Percentiles rank a stretch among this genome's conserved stretches.
Evolutionary conservation across 2,888 invertebrate species (phyloP).

Genomic region (Phrixothrix hirtus): DNA sequence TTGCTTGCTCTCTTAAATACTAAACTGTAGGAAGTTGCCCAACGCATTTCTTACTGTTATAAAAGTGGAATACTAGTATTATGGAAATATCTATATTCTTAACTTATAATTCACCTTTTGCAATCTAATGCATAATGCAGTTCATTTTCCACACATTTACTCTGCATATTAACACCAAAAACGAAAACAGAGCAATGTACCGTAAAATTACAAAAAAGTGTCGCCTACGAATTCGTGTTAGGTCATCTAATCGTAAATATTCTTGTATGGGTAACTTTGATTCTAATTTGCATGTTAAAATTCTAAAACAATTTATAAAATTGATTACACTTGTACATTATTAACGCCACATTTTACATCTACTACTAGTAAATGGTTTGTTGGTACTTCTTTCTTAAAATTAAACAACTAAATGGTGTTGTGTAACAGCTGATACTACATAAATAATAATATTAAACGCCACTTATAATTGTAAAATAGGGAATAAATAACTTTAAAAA

Average conservation of each 20-base stretch:
- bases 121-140: not conserved
- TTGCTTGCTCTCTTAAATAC: conserved; percentile 10
- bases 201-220: not conserved
- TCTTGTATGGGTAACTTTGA: too few relatives aligned
- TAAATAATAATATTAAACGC: too few relatives aligned
- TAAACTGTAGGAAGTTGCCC: conserved; percentile 13
- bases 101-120: not conserved
- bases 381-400: too few relatives aligned
- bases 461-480: too few relatives aligned
- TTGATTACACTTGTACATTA: too few relatives aligned
- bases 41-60: conserved; percentile 7
- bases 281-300: too few relatives aligned
- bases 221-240: not conserved
- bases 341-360: too few relatives aligned
- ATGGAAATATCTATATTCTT: not conserved
- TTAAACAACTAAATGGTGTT: too few relatives aligned
- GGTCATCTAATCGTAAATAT: not conserved
- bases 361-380: too few relatives aligned
- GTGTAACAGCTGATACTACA: too few relatives aligned
- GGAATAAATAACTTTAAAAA: too few relatives aligned
- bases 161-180: not conserved
- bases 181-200: not conserved
- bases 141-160: not conserved
- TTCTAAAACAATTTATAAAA: too few relatives aligned
- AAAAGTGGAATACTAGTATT: conserved; percentile 7